These are phyloP conservation scores for Brachyptera risi DNA, from an alignment of 2,888 invertebrate species.

Conservation along the genomic window DNA sequence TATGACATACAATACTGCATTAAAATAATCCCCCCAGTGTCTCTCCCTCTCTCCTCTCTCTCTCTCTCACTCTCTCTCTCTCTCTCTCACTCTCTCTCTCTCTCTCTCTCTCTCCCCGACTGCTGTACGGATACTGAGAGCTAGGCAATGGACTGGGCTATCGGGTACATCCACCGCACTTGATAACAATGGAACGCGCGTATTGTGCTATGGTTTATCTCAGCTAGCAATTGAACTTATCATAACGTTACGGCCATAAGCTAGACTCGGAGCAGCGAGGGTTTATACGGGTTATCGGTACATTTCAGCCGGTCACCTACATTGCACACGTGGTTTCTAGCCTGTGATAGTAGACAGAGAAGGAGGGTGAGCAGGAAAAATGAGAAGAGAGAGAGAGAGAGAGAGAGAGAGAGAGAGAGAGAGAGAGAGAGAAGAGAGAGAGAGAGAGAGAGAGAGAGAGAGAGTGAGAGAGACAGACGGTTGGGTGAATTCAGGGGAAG, in stretches of 20 bases:
- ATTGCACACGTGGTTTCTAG: neutral
- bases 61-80: no score
- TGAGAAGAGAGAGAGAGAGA: no score
- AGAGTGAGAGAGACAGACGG: neutral
- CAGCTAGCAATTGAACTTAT: constrained; percentile 27
- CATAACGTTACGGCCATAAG: constrained; percentile 10
- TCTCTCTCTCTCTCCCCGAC: no score
- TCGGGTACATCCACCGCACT: neutral
- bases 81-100: no score
- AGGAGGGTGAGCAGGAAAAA: neutral
- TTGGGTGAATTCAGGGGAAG: neutral
- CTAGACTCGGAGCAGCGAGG: neutral
- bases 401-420: no score
- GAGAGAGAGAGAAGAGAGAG: no score
- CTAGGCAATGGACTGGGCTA: no score
- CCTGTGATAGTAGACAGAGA: no score
- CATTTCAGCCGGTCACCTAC: neutral
- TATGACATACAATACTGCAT: constrained; percentile 19
- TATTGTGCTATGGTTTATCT: constrained; percentile 25
- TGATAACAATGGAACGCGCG: constrained; percentile 4
- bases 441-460: no score
- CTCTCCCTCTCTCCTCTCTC: no score
- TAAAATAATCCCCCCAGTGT: constrained; percentile 11
- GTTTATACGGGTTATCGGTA: constrained; percentile 3
- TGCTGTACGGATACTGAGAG: no score